Base-by-base conservation (phyloP, 2,888 invertebrate species). In the Pachydiplax longipennis region DNA sequence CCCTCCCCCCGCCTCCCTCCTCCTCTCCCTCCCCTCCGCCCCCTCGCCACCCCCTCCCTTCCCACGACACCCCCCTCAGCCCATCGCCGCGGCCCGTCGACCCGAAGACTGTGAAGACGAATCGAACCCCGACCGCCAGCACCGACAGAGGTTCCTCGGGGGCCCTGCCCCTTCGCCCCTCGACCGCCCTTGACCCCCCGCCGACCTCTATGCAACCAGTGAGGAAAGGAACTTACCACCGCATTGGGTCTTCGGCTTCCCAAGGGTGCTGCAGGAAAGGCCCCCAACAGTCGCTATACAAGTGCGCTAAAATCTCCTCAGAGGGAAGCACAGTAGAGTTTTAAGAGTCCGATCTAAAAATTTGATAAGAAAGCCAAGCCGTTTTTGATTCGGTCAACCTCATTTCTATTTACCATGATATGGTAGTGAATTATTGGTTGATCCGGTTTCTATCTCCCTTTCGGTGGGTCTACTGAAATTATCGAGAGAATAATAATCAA, bases 241-340 rank as follows among this genome's bases (percentile, higher is more conserved):
- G 5, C 1, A 15, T 18, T 53, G 53, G 53, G 53, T 53, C 53
- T 53, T 48, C 18, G 53, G 35, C 31, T 5, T 81, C 61, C 91
- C 61, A 31, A 37, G 35, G 90, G 81, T 81, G 80, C 53, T 48
- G 12, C 90, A 53, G 35, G 31, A n/a, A 58, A 58, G 94, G 94
- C 92, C 95, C 96, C 95, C 93, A 93, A 92, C 94, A 94, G 91
- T 93, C 94, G 83, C 94, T 94, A 92, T 93, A 94, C 90, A 94
- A 94, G 92, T 92, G 92, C 92, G 92, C 73, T 81, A 82, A 13
- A 94, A 94, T 82, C 96, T 96, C 90, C 96, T 96, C 92, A 95
- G 94, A 91, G 95, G 95, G 93, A 96, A 96, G 80, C 44, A 44
- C 44, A 10, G 10, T 1, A 44, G 44, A 44, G 10, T 44, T 6